Percentiles rank a stretch among this genome's conserved stretches.
These are phyloP conservation scores for Euspilapteryx auroguttella DNA, from an alignment of 2,888 invertebrate species.

Conservation along the genomic window DNA sequence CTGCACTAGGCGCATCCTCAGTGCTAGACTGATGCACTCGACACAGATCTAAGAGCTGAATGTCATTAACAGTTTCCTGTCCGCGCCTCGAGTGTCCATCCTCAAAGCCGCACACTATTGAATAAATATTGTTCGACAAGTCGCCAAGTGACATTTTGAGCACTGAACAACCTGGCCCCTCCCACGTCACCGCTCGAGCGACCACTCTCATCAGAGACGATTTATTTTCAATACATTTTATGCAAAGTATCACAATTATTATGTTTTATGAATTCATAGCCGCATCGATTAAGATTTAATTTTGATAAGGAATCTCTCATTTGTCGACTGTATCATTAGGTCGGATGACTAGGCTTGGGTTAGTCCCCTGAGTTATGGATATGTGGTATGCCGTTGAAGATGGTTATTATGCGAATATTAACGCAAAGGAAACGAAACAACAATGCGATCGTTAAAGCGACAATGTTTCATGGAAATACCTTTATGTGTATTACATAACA, in stretches of 20 bases:
- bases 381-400: not conserved
- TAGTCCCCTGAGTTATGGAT: not conserved
- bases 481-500: too few relatives aligned
- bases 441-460: not conserved
- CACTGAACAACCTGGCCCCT: constrained; percentile 17
- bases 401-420: not conserved
- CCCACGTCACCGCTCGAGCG: constrained; percentile 29
- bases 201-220: constrained; percentile 29
- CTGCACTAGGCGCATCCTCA: too few relatives aligned
- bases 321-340: constrained; percentile 36
- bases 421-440: not conserved
- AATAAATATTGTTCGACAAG: constrained; percentile 53
- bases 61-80: constrained; percentile 51
- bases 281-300: constrained; percentile 48
- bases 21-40: too few relatives aligned
- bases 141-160: constrained; percentile 50
- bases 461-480: too few relatives aligned
- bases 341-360: not conserved
- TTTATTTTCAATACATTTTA: constrained; percentile 40
- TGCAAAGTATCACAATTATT: constrained; percentile 51
- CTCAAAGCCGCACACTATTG: constrained; percentile 37
- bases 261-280: constrained; percentile 44
- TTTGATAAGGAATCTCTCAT: constrained; percentile 37
- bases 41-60: constrained; percentile 37
- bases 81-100: constrained; percentile 42